Percentiles rank a stretch among this genome's conserved stretches.
Evolutionary conservation across 2,113 vertebrate species (phyloP).

Genomic region (Galemys pyrenaicus): DNA sequence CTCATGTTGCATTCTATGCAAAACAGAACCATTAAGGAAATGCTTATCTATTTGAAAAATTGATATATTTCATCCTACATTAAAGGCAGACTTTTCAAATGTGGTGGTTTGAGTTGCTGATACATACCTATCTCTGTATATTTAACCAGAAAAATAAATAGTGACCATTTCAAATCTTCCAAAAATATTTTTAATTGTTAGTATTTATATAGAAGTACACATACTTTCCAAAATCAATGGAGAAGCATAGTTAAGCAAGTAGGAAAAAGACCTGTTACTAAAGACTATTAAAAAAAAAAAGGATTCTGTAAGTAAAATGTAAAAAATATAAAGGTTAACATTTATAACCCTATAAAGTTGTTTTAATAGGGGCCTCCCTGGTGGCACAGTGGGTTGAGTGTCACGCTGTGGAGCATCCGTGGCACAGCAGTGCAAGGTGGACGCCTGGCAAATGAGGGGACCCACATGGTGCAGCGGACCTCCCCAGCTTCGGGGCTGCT

Average conservation of each 20-base stretch:
- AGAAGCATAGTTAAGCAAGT: neutral
- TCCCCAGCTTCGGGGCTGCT: no score
- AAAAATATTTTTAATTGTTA: conserved; percentile 28
- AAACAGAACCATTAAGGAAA: neutral
- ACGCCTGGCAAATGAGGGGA: no score
- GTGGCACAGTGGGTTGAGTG: no score
- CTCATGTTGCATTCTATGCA: neutral
- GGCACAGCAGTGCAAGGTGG: no score
- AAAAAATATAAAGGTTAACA: neutral
- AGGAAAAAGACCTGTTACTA: neutral
- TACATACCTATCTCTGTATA: conserved; percentile 52
- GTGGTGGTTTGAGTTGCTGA: conserved; percentile 57
- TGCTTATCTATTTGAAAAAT: neutral
- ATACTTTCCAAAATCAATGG: neutral
- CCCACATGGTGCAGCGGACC: no score
- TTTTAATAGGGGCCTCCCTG: no score
- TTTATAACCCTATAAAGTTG: neutral
- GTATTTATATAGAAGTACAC: neutral
- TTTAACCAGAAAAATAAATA: conserved; percentile 73
- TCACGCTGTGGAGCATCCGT: no score
- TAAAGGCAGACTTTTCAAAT: conserved; percentile 70
- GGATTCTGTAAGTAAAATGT: neutral
- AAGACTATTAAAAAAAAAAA: neutral
- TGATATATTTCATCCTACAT: conserved; percentile 78
- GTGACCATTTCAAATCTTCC: conserved; percentile 63